Evolutionary conservation across 2,888 invertebrate species (phyloP).

Genomic region (Diabrotica balteata): DNA sequence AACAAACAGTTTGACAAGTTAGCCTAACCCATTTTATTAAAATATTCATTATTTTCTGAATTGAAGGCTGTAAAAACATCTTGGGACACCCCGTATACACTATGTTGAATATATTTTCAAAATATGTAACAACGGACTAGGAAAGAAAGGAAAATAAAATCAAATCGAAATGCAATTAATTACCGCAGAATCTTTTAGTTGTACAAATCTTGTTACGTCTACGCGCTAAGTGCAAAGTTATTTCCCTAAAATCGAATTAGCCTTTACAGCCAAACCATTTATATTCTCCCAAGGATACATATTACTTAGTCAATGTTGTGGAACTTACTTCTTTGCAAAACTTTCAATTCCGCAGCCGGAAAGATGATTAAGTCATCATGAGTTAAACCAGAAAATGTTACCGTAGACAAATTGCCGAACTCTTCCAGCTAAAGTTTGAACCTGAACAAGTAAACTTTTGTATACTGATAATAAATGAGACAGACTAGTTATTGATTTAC

Average conservation of each 20-base stretch:
- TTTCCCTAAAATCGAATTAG: constrained; percentile 11
- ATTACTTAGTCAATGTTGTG: constrained; percentile 19
- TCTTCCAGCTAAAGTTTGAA: constrained; percentile 6
- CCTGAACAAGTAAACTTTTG: neutral
- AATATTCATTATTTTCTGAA: no score
- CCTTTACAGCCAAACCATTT: constrained; percentile 6
- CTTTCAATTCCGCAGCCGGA: constrained; percentile 1
- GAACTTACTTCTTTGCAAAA: constrained; percentile 16
- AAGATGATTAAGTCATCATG: constrained; percentile 20
- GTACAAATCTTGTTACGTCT: no score
- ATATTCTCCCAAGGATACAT: constrained; percentile 12
- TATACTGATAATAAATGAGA: neutral
- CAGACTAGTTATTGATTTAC: neutral
- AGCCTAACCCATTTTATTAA: no score
- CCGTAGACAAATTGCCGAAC: constrained; percentile 14
- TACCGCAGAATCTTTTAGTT: no score
- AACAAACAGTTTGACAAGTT: no score
- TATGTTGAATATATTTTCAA: no score
- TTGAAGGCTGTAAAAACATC: no score
- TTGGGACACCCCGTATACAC: no score
- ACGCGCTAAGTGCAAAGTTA: constrained; percentile 10
- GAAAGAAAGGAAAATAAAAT: no score
- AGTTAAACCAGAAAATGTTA: constrained; percentile 17
- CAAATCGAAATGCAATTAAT: no score
- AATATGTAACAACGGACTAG: no score